Base-by-base conservation (phyloP, 2,113 vertebrate genomes). In the Leucoraja erinaceus region DNA sequence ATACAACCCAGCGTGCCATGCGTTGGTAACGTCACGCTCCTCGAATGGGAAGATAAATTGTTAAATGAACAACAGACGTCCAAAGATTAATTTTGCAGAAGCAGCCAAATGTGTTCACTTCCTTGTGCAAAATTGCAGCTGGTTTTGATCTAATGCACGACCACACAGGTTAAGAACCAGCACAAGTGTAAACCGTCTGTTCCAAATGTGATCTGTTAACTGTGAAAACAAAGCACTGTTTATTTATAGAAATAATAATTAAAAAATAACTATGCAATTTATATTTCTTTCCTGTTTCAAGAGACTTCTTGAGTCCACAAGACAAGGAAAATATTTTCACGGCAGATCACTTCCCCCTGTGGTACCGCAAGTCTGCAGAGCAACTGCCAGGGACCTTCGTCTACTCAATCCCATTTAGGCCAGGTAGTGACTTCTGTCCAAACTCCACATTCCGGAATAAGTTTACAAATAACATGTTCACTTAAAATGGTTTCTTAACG, bases 251-350 rank as follows among this genome's bases (percentile, higher is more conserved):
- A 63, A 63, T 47, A 47, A 47, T 47, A 83, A 54, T 56, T 25
- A 83, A 12, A 83, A 59, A 11, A 56, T 63, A 88, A 88, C 59
- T 63, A 25, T 28, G 59, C 5, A 63, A 61, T 93, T 68, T 47
- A 93, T 95, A 76, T 94, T 93, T 83, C 93, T 95, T 93, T 93
- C 84, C 95, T 96, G 95, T 96, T 96, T 97, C 96, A 97, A 99
- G 99, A 98, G 99, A 99, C 95, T 98, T 99, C 95, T 96, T 99
- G 96, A 99, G 97, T 94, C 97, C 98, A 93, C 98, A 98, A 94
- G 98, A 99, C 95, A 98, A 98, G 94, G 98, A 99, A 94, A 98
- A 98, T 70, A 98, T 98, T 95, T 99, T 99, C 93, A 99, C 98
- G 2, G 98, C 98, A 18, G 99, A 99, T 94, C 98, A 99, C 95